Percentiles rank a stretch among this genome's conserved stretches.
phyloP scores from a whole-genome alignment of 2,113 vertebrate genomes.

The Oreocharis arfaki region DNA sequence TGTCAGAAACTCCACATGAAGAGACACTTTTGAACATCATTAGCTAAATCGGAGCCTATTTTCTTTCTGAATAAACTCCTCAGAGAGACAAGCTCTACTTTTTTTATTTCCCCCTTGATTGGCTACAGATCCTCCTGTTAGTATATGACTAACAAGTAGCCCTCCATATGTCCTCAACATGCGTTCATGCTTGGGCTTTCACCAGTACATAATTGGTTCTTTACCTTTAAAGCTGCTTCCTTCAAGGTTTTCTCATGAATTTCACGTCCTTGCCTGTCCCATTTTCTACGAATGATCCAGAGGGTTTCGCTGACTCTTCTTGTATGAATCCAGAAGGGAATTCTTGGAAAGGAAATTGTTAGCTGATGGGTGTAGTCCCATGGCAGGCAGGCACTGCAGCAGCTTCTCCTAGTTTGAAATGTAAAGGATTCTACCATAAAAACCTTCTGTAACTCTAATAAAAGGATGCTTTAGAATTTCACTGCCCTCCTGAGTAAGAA shows the following conservation, averaged over 20 bases:
- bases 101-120: neutral
- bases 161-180: neutral
- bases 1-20: neutral
- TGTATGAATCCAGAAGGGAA: neutral
- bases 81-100: neutral
- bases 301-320: neutral
- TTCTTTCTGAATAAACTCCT: neutral
- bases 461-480: neutral
- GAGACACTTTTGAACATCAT: neutral
- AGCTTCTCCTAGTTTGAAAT: neutral
- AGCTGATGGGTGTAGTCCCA: neutral
- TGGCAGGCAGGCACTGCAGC: neutral
- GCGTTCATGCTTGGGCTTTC: neutral
- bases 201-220: neutral
- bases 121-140: neutral
- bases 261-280: neutral
- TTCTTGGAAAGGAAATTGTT: neutral
- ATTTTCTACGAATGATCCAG: neutral
- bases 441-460: neutral
- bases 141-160: neutral
- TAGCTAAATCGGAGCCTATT: neutral
- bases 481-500: neutral
- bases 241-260: neutral
- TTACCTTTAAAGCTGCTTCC: neutral
- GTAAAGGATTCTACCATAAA: neutral